Conservation (phyloP, 2,888 invertebrate species). For the Leptinotarsa haldemani region DNA sequence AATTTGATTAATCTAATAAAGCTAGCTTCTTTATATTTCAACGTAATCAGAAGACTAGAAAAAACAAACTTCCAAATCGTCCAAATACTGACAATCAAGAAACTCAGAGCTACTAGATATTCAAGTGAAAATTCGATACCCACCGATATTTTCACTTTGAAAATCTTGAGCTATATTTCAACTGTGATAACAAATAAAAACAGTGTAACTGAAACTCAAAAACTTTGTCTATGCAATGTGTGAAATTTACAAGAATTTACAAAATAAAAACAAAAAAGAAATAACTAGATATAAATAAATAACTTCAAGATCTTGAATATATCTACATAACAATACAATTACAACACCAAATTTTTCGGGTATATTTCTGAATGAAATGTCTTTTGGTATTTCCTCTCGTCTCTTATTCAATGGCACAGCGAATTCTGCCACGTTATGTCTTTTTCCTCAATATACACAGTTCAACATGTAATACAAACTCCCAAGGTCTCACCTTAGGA, state of each 20-base stretch:
- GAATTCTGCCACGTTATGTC: conserved; percentile 48
- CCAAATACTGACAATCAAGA: conserved; percentile 32
- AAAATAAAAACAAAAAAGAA: conserved; percentile 58
- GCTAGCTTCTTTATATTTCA: conserved; percentile 48
- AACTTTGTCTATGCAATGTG: conserved; percentile 55
- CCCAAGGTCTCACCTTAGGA: conserved; percentile 30
- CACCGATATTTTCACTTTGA: not conserved
- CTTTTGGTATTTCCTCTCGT: conserved; percentile 57
- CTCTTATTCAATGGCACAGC: conserved; percentile 60
- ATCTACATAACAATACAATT: conserved; percentile 67
- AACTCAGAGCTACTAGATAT: not conserved
- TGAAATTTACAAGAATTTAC: conserved; percentile 61
- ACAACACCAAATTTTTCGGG: conserved; percentile 63
- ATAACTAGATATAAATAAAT: conserved; percentile 62
- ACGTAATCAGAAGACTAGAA: conserved; percentile 44
- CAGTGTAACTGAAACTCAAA: conserved; percentile 31
- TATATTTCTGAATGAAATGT: conserved; percentile 53
- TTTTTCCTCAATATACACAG: conserved; percentile 37
- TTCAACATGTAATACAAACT: conserved; percentile 36
- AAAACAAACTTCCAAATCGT: conserved; percentile 31
- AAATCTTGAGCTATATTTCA: not conserved
- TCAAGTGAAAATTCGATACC: not conserved
- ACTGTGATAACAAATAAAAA: conserved; percentile 4
- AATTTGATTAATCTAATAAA: conserved; percentile 49
- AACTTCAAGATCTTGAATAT: conserved; percentile 62